A percentile compares a stretch with the other conserved stretches of the same genome.
These are phyloP conservation scores for Halocaridina rubra DNA, from an alignment of 2,888 invertebrate species.

Conservation along the genomic window DNA sequence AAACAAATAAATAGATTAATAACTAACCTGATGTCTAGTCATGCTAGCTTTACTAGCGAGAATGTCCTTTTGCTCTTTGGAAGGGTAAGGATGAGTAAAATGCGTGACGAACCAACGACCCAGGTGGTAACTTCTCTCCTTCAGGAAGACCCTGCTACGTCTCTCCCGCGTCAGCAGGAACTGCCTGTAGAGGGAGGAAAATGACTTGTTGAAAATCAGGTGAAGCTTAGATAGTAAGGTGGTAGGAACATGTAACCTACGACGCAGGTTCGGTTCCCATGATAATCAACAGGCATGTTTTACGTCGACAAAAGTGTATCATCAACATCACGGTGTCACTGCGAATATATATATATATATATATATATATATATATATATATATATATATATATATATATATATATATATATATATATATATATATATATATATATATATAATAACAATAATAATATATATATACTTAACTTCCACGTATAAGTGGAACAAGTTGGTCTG, in stretches of 20 bases:
- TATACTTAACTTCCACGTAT: no score
- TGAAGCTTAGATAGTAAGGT: background rate
- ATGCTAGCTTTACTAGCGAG: constrained; percentile 49
- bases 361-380: background rate
- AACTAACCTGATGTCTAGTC: constrained; percentile 57
- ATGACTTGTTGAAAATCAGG: background rate
- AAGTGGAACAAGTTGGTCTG: no score
- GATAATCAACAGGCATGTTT: no score
- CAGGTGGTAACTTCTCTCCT: constrained; percentile 52
- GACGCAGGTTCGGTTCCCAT: no score
- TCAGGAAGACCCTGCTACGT: constrained; percentile 56
- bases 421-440: background rate
- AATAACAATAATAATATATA: no score
- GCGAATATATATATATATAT: no score
- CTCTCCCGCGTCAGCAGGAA: constrained; percentile 59
- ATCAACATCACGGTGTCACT: no score
- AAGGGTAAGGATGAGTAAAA: constrained; percentile 61
- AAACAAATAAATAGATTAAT: no score
- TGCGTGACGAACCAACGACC: constrained; percentile 61
- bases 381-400: background rate
- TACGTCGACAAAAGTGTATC: no score
- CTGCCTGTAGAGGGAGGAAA: constrained; percentile 42
- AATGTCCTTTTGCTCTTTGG: constrained; percentile 60
- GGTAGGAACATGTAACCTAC: no score
- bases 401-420: background rate